Percentiles rank a stretch among this genome's conserved stretches.
phyloP scores from a whole-genome alignment of 2,888 invertebrate species.

The Charanyca ferruginea region DNA sequence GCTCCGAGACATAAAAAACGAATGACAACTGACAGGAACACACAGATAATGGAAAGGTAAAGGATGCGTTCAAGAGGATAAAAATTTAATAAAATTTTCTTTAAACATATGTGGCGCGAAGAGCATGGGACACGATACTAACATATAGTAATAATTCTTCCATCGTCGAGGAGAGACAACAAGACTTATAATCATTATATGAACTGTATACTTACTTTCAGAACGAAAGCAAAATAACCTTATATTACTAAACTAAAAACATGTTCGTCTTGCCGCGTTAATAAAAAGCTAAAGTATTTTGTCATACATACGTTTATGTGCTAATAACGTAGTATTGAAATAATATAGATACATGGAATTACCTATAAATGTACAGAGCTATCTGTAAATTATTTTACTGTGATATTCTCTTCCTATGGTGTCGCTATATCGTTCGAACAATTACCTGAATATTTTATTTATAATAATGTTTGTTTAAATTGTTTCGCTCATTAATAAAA shows the following conservation, averaged over 20 bases:
- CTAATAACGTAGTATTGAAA: conserved; percentile 14
- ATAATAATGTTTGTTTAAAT: conserved; percentile 71
- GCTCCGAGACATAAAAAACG: no score
- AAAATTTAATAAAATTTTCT: no score
- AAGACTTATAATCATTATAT: conserved; percentile 26
- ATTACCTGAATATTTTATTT: conserved; percentile 79
- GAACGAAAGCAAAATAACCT: conserved; percentile 15
- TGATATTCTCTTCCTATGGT: conserved; percentile 85
- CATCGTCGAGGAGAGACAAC: no score
- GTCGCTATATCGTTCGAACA: conserved; percentile 74
- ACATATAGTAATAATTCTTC: no score
- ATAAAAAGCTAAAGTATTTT: conserved; percentile 33
- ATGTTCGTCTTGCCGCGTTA: conserved; percentile 39
- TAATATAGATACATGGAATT: conserved; percentile 21
- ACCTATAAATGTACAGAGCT: conserved; percentile 59
- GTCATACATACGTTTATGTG: conserved; percentile 32
- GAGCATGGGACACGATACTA: no score
- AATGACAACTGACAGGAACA: no score
- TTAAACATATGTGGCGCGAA: no score
- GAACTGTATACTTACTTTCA: conserved; percentile 23
- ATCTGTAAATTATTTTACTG: conserved; percentile 76
- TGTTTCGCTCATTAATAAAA: conserved; percentile 69
- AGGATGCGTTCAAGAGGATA: no score
- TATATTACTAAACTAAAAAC: conserved; percentile 33
- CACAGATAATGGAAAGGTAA: no score